Base-by-base conservation (phyloP, 1,140 invertebrate genomes). In the Nasonia longicornis region DNA sequence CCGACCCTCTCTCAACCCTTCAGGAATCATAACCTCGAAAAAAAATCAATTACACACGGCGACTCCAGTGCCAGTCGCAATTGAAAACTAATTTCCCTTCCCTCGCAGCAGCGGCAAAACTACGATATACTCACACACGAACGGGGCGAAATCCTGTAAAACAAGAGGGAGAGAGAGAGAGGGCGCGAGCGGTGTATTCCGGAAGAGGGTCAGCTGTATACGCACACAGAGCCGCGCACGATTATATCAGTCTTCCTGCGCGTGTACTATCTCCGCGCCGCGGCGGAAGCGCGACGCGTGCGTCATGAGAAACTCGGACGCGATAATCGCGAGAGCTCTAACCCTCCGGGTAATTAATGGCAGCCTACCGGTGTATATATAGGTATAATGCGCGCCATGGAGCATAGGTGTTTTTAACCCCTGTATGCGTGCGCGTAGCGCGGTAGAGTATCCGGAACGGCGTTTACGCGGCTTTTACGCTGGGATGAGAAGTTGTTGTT, bases 291-390 rank as follows among this genome's bases (percentile, higher is more conserved):
- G 69, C 52, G 58, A 76, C 66, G 72, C 45, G 80, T 72, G 75
- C 80, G 80, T 81, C 74, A 81, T 81, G 80, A 38, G 75, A 81
- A 76, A 77, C 64, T 45, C 66, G 75, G 64, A 66, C 20, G 35
- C 67, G 77, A 79, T 79, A 79, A 72, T 45, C 70, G 70, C 70
- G 70, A 42, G 11, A 63, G 11, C 80, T n/a, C 38, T 16, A n/a
- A 42, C 38, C 70, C 70, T 72, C 20, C 63, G 73, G 69, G 80
- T 81, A 81, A 81, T 81, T 81, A 81, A 81, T 77, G 64, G 64
- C 3, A 6, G 80, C 35, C 26, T 26, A 26, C 26, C 26, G 26
- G 26, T 26, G 26, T 63, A 45, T 10, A 10, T 42, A 42, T 42
- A 42, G 6, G 38, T 42, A 42, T 42, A 42, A 42, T 42, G 0